Evolutionary conservation across 2,888 invertebrate species (phyloP), one percentile per base, ranked within the genome.

Genomic region (Catonia carolina): DNA sequence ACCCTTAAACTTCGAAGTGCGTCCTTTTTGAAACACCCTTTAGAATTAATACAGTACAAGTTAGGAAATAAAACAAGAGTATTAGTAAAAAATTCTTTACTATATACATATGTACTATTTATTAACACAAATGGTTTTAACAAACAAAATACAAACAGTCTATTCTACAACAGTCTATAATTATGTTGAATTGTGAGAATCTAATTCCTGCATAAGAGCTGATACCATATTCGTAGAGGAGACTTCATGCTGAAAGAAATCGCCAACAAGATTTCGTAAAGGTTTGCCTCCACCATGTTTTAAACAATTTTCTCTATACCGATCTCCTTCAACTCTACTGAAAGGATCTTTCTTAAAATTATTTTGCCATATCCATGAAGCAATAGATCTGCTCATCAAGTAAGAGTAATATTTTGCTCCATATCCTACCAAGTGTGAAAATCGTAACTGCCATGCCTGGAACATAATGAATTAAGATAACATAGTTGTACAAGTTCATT

Each of bases 331-430:
- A n/a, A 72, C 65, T 3, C 90, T 79, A 69, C 77, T 80, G 49
- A 93, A 82, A 0, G 94, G 94, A 70, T 89, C 84, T 0, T 73
- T 70, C 67, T 84, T 79, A 69, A 98, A 96, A 71, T 88, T 85
- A 17, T 81, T 81, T 69, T 89, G 85, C 97, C 97, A 98, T 61
- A 95, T 90, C 77, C 86, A 85, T 56, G 92, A 89, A 0, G 97
- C 95, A 50, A 96, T 83, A 7, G 95, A 92, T 67, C 91, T 82
- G 0, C 98, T 97, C 68, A 97, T 88, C 61, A 99, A 77, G 75
- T 99, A 99, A 1, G 98, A 89, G 73, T 98, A 99, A 75, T 99
- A 99, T 73, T 96, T 97, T 0, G 97, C 97, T 36, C 99, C 99
- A 73, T 99, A 99, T 1, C 97, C 96, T 3, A 97, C 90, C 54